phyloP scores from a whole-genome alignment of 2,113 vertebrate species.

The Isurus oxyrinchus region DNA sequence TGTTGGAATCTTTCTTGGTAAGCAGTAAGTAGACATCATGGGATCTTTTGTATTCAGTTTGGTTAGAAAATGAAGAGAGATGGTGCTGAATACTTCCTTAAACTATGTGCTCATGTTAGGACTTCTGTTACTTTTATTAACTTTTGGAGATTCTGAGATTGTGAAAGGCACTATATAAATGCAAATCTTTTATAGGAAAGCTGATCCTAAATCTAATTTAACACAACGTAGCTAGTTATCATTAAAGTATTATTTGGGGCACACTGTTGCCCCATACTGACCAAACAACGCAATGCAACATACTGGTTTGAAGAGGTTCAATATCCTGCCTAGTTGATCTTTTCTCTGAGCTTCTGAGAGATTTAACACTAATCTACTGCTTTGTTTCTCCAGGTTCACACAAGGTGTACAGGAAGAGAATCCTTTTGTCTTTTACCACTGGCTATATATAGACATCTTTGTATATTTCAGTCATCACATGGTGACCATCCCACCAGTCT shows the following conservation, averaged over 20 bases:
- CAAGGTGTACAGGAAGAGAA: slow-evolving; percentile 63
- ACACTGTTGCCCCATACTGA: not conserved
- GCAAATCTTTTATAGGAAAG: not conserved
- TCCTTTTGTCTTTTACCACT: slow-evolving; percentile 90
- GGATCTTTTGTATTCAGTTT: not conserved
- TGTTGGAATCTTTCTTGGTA: not conserved
- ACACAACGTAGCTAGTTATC: not conserved
- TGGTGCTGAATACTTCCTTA: not conserved
- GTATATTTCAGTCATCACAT: slow-evolving; percentile 87
- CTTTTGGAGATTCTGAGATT: no score
- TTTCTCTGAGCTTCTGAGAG: not conserved
- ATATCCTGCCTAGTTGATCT: not conserved
- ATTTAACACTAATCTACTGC: not conserved
- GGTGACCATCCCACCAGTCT: slow-evolving; percentile 79
- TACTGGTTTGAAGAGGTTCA: not conserved
- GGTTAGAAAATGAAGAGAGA: not conserved
- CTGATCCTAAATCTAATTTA: not conserved
- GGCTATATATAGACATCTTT: slow-evolving; percentile 84
- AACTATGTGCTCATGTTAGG: not conserved
- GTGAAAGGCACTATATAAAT: no score
- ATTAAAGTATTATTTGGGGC: not conserved
- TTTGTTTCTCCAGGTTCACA: slow-evolving; percentile 64
- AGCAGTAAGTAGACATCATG: not conserved
- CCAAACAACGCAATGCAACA: not conserved
- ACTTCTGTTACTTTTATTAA: not conserved